Percentiles rank a stretch among this genome's conserved stretches.
Evolutionary conservation across 37 sponge, comb jelly and placozoan genomes (phyloP).

Genomic region (Geodia barretti): DNA sequence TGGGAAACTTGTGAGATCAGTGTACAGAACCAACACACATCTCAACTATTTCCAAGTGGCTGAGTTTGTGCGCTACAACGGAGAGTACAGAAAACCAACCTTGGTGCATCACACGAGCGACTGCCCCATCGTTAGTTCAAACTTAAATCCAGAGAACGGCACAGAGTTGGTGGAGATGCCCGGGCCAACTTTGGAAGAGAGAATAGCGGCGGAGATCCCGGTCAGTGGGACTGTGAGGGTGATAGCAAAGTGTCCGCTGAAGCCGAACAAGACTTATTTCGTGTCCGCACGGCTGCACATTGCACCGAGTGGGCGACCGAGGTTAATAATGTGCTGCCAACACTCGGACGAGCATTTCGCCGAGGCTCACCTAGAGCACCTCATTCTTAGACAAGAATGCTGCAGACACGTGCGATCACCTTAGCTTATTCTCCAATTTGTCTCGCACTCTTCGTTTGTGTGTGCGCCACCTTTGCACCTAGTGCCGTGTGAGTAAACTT

Average conservation of each 20-base stretch:
- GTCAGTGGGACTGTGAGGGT: neutral
- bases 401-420: constrained; percentile 2
- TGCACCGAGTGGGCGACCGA: no score
- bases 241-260: constrained; percentile 4
- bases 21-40: neutral
- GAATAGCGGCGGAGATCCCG: neutral
- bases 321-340: constrained; percentile 17
- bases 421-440: no score
- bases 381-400: constrained; percentile 6
- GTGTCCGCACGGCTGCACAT: constrained; percentile 14
- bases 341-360: neutral
- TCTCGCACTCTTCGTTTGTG: no score
- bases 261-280: neutral
- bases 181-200: neutral
- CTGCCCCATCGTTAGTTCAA: no score
- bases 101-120: neutral
- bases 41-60: constrained; percentile 16
- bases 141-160: neutral
- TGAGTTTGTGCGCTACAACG: constrained; percentile 12
- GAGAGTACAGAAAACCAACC: neutral
- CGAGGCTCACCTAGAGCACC: neutral
- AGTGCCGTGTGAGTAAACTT: no score
- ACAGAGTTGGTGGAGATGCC: neutral
- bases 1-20: constrained; percentile 5
- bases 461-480: no score